phyloP scores from a whole-genome alignment of 2,888 invertebrate genomes.

The Salticus scenicus region DNA sequence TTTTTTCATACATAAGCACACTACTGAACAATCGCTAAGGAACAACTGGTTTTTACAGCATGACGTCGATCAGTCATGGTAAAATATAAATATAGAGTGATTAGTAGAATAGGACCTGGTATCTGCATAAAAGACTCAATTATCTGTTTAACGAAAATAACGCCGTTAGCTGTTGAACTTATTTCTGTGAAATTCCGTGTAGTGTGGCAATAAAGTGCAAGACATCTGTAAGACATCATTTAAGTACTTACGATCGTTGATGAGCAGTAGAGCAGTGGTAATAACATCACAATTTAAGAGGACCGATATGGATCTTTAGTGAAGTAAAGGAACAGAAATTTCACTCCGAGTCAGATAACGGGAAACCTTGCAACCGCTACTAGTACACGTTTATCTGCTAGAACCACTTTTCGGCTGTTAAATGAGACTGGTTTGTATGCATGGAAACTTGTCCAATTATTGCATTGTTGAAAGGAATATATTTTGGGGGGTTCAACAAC shows the following conservation, averaged over 20 bases:
- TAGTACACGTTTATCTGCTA: too few relatives aligned
- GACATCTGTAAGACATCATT: neutral
- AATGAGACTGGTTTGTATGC: constrained; percentile 2
- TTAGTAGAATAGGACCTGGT: neutral
- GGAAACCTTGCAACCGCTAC: too few relatives aligned
- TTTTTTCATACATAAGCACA: too few relatives aligned
- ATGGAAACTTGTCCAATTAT: too few relatives aligned
- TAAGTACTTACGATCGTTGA: neutral
- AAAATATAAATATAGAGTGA: neutral
- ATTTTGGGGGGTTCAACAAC: neutral
- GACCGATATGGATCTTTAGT: too few relatives aligned
- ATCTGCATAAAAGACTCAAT: neutral
- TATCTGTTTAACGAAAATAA: neutral
- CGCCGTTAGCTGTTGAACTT: neutral
- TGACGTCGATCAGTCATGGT: too few relatives aligned
- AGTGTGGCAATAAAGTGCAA: neutral
- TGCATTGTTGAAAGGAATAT: too few relatives aligned
- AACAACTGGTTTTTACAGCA: too few relatives aligned
- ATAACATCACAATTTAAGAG: too few relatives aligned
- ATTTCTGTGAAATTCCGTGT: neutral
- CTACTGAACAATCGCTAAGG: too few relatives aligned
- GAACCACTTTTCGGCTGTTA: neutral
- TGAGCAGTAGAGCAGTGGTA: constrained; percentile 31
- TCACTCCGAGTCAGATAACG: too few relatives aligned
- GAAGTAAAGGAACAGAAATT: too few relatives aligned